A percentile compares a stretch with the other conserved stretches of the same genome.
phyloP scores from a whole-genome alignment of 2,113 vertebrate genomes.

The Sebastes schlegelii region DNA sequence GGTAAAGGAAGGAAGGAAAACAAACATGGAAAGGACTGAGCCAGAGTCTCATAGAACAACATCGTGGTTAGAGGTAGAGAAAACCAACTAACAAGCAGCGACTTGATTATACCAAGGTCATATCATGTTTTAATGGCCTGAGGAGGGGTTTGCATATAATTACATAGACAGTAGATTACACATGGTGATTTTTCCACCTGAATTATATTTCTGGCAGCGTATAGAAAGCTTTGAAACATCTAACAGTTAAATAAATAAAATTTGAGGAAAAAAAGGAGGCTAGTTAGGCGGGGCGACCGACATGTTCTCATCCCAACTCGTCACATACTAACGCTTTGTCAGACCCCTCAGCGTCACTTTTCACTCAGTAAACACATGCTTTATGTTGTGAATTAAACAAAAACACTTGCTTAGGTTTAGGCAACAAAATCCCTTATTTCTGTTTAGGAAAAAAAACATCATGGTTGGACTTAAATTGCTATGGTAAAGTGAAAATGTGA shows the following conservation, averaged over 20 bases:
- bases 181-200: neutral
- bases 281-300: too few relatives aligned
- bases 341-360: too few relatives aligned
- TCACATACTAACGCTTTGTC: too few relatives aligned
- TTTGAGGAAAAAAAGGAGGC: too few relatives aligned
- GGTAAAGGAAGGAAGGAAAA: neutral
- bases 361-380: too few relatives aligned
- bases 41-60: neutral
- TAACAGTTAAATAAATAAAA: neutral
- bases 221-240: neutral
- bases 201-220: neutral
- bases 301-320: too few relatives aligned
- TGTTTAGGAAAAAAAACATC: too few relatives aligned
- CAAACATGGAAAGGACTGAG: neutral
- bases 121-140: neutral
- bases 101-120: neutral
- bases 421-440: too few relatives aligned
- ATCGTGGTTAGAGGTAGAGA: neutral
- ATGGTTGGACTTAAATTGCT: too few relatives aligned
- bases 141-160: conserved; percentile 4
- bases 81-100: neutral
- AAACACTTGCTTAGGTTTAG: too few relatives aligned
- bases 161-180: conserved; percentile 8
- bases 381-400: too few relatives aligned
- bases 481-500: too few relatives aligned